Evolutionary conservation across 1,140 invertebrate species (phyloP), one percentile per base, ranked within the genome.

Genomic region (Helicoverpa armigera): DNA sequence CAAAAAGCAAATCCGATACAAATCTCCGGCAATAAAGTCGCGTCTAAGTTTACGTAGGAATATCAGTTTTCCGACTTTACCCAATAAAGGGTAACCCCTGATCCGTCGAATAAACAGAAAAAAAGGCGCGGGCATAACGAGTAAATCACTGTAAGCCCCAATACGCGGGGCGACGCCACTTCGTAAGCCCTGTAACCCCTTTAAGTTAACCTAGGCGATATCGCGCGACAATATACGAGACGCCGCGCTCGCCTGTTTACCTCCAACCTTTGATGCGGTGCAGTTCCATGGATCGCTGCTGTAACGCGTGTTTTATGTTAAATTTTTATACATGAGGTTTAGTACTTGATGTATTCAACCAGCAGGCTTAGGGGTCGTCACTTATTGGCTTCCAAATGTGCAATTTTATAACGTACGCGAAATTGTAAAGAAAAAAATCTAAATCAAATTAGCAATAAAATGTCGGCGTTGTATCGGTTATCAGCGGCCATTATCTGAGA

Each of bases 101-200:
- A 95, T 94, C 91, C 92, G 88, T 89, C 91, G 91, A 91, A 92
- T 95, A 94, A 94, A 94, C 92, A 94, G 85, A 93, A 93, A 94
- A 94, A 94, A 89, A 86, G 81, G 84, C 89, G 88, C 88, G 89
- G 83, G 84, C 89, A 91, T 90, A 90, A 90, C 88, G 90, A 92
- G 91, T 93, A 94, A 94, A 94, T 94, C 92, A 94, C 91, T 82
- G 89, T 91, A 92, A 93, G 90, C 90, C 86, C 87, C 89, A 86
- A 90, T 93, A 91, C 88, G 88, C 86, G 86, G 82, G 82, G 86
- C 87, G 87, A 86, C 85, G 84, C 83, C 81, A 73, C 82, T 70
- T 83, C 73, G 87, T 91, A 92, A 90, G 87, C 89, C 88, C 82
- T 82, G 77, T 88, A 90, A 88, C 86, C 89, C 91, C 90, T 89